These are phyloP conservation scores for Rhadina sibilatrix DNA, from an alignment of 2,113 vertebrate genomes.

Conservation along the genomic window DNA sequence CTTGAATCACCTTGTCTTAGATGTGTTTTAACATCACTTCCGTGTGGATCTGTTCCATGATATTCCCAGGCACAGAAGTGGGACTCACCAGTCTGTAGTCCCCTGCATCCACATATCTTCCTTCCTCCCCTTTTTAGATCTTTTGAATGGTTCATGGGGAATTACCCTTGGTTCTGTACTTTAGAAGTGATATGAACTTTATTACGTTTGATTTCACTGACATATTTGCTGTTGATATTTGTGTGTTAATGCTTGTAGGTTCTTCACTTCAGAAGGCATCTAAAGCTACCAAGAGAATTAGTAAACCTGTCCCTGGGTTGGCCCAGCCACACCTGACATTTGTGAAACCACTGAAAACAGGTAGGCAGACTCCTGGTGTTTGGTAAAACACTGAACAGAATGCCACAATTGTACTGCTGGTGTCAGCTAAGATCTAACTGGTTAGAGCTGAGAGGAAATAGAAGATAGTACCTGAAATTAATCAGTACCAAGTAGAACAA, in stretches of 20 bases:
- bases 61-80: not conserved
- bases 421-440: not conserved
- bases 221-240: not conserved
- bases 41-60: not conserved
- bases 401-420: not conserved
- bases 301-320: conserved; percentile 73
- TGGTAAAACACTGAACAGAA: not conserved
- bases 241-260: conserved; percentile 49
- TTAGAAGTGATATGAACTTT: not conserved
- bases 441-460: not conserved
- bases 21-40: not conserved
- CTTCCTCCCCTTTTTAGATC: not conserved
- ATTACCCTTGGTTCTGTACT: not conserved
- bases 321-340: conserved; percentile 87
- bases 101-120: not conserved
- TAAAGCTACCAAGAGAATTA: conserved; percentile 41
- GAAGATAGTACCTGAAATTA: not conserved
- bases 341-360: conserved; percentile 83
- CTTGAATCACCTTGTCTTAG: not conserved
- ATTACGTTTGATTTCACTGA: not conserved
- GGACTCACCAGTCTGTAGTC: not conserved
- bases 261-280: conserved; percentile 8
- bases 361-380: conserved; percentile 68
- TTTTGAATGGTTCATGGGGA: not conserved
- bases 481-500: not conserved